Percentiles rank a stretch among this genome's conserved stretches.
Conservation (phyloP, 2,888 invertebrate genomes). For the Phania funesta region DNA sequence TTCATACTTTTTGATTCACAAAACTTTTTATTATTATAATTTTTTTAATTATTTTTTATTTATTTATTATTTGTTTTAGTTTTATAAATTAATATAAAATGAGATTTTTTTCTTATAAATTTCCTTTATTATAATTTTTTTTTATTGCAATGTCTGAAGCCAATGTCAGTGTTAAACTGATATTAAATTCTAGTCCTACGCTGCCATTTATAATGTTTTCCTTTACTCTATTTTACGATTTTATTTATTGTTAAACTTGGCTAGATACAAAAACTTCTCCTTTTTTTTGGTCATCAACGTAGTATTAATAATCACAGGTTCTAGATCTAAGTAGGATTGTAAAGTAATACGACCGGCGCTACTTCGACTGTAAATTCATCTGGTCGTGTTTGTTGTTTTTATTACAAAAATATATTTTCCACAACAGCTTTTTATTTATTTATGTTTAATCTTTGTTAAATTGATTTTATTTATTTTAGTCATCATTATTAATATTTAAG, state of each 20-base stretch:
- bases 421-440: not conserved
- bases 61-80: not conserved
- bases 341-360: not conserved
- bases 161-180: constrained; percentile 79
- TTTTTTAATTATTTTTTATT: constrained; percentile 9
- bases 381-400: not conserved
- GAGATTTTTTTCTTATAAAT: constrained; percentile 15
- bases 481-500: constrained; percentile 7
- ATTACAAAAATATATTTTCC: not conserved
- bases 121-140: constrained; percentile 37
- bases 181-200: constrained; percentile 75
- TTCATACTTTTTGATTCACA: constrained; percentile 19
- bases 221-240: constrained; percentile 8
- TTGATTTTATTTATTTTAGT: constrained; percentile 42
- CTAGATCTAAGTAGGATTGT: constrained; percentile 15
- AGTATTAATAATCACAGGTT: constrained; percentile 47
- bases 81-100: not conserved
- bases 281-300: constrained; percentile 45
- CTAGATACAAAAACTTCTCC: constrained; percentile 51
- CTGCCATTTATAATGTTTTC: constrained; percentile 76
- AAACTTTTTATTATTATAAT: constrained; percentile 13
- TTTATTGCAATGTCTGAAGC: constrained; percentile 74
- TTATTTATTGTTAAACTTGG: constrained; percentile 29
- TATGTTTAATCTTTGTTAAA: constrained; percentile 28
- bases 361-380: not conserved